These are phyloP conservation scores for Tarsius wallacei DNA, from an alignment of 2,797 vertebrate genomes.

Conservation along the genomic window DNA sequence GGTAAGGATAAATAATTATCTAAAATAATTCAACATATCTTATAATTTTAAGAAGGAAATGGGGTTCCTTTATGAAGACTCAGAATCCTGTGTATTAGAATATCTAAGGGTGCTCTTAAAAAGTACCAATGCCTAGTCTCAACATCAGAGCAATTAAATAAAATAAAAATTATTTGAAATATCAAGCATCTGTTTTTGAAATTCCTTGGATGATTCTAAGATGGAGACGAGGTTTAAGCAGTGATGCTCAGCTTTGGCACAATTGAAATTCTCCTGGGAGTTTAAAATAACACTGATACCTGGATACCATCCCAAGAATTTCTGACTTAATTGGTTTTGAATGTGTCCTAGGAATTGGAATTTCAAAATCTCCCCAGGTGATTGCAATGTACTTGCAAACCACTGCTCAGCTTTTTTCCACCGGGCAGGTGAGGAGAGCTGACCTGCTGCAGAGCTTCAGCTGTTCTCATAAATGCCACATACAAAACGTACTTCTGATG, in stretches of 20 bases:
- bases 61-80: background rate
- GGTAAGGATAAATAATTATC: background rate
- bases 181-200: background rate
- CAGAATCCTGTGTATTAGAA: background rate
- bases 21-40: background rate
- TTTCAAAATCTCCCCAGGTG: background rate
- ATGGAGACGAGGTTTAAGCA: background rate
- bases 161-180: background rate
- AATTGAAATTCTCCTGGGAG: background rate
- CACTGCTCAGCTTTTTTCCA: background rate
- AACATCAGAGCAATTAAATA: background rate
- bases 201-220: background rate
- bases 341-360: background rate
- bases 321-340: constrained; percentile 4
- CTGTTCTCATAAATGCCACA: background rate
- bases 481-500: background rate
- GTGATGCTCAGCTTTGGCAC: background rate
- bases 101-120: background rate
- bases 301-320: background rate
- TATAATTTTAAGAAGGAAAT: background rate
- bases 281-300: background rate
- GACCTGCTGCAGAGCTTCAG: background rate
- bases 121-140: background rate
- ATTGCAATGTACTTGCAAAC: background rate
- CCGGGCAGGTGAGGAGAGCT: background rate